A percentile compares a stretch with the other conserved stretches of the same genome.
Evolutionary conservation across 1,140 invertebrate genomes (phyloP).

Genomic region (Halictus rubicundus): DNA sequence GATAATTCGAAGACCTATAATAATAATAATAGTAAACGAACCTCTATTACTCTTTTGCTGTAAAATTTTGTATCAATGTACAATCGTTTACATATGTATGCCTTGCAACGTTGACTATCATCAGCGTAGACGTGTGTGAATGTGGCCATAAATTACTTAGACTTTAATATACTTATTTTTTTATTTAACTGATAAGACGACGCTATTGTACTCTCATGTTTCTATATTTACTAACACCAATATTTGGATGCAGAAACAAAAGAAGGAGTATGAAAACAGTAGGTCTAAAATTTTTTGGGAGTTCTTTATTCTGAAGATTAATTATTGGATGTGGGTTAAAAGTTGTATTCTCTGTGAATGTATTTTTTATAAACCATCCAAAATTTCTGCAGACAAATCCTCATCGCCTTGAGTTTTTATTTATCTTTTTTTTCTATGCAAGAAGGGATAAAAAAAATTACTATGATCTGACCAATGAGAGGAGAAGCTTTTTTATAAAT

Average conservation of each 20-base stretch:
- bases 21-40: neutral
- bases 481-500: conserved; percentile 76
- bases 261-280: no score
- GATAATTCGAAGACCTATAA: no score
- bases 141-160: neutral
- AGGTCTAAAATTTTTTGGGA: no score
- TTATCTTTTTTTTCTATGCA: neutral
- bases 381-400: conserved; percentile 21
- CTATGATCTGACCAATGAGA: conserved; percentile 43
- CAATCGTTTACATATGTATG: neutral
- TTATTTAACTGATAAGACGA: neutral
- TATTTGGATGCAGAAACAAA: neutral
- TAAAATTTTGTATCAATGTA: conserved; percentile 3
- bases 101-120: neutral
- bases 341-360: neutral
- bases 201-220: neutral
- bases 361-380: conserved; percentile 40
- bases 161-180: neutral
- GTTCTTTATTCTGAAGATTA: neutral
- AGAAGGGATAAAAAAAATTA: conserved; percentile 6
- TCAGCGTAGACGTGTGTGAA: neutral
- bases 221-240: neutral
- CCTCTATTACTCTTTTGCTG: neutral
- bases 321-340: neutral
- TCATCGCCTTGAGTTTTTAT: neutral